Evolutionary conservation across 2,113 vertebrate species (phyloP), one percentile per base, ranked within the genome.

Genomic region (Clinocottus analis): DNA sequence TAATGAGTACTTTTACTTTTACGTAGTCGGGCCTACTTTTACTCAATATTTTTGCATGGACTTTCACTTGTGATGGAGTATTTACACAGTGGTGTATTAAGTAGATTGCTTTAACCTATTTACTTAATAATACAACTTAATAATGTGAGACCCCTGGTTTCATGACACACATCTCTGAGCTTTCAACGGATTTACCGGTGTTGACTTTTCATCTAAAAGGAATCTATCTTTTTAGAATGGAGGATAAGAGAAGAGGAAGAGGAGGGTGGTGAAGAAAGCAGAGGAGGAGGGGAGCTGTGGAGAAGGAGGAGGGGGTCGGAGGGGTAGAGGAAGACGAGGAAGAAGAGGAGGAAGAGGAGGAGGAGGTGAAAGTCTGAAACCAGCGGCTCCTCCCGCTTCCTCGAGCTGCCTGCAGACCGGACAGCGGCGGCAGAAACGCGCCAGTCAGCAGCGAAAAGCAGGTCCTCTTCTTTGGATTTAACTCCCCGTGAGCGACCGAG

Each of bases 131-230:
- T n/a, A n/a, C n/a, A n/a, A n/a, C n/a, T n/a, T n/a, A 31, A 31
- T 31, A 31, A 35, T 41, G 62, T 37, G 68, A 45, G 37, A 12
- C 2, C 55, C 3, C 41, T 61, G 45, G 39, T 41, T 60, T 23
- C 1, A 76, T 63, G 25, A 74, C 16, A 21, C 43, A 41, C 62
- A 75, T 16, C 62, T 13, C 7, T 2, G 23, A 55, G 86, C 68
- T 85, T 63, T 74, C 8, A 35, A 47, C 2, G 23, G 83, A 49
- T 83, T 86, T 64, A 33, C 61, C 29, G 47, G 2, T 91, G 81
- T 91, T 89, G 81, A 87, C 82, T 90, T 91, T 91, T 91, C 88
- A 90, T 90, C 79, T 83, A 81, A 86, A 84, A 84, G 90, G 88
- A 89, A 86, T 90, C 88, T 79, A 23, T 16, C 2, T 81, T 14